Conservation (phyloP, 2,888 invertebrate genomes). For the Drosophila testacea region DNA sequence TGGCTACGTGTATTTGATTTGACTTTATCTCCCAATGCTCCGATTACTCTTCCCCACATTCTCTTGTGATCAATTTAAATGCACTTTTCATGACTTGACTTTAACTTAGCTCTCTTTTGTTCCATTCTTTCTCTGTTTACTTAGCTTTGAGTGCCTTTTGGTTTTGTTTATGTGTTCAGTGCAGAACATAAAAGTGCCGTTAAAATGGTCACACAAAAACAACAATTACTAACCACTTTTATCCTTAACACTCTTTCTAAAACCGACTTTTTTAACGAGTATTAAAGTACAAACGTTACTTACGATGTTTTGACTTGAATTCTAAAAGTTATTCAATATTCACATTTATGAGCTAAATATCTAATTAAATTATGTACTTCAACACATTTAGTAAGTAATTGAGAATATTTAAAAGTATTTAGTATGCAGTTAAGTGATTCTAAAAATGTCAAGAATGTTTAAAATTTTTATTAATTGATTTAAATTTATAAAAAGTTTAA, state of each 20-base stretch:
- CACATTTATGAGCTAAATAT: background rate
- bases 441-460: too few relatives aligned
- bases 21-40: constrained; percentile 44
- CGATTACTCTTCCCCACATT: constrained; percentile 9
- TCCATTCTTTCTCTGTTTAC: constrained; percentile 12
- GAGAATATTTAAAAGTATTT: too few relatives aligned
- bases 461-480: too few relatives aligned
- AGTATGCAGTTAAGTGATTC: too few relatives aligned
- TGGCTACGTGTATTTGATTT: constrained; percentile 55
- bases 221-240: constrained; percentile 33
- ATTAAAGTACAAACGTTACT: background rate
- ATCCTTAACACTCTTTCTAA: constrained; percentile 3
- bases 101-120: constrained; percentile 26
- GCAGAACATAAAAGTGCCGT: constrained; percentile 57
- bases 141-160: constrained; percentile 51
- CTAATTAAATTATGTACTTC: background rate
- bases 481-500: too few relatives aligned
- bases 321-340: too few relatives aligned
- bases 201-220: constrained; percentile 36
- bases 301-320: too few relatives aligned
- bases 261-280: background rate
- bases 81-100: constrained; percentile 57
- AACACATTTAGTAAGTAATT: too few relatives aligned
- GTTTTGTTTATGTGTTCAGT: constrained; percentile 47
- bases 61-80: constrained; percentile 58